These are phyloP conservation scores for Pedetes capensis DNA, from an alignment of 2,113 vertebrate species.

Conservation along the genomic window DNA sequence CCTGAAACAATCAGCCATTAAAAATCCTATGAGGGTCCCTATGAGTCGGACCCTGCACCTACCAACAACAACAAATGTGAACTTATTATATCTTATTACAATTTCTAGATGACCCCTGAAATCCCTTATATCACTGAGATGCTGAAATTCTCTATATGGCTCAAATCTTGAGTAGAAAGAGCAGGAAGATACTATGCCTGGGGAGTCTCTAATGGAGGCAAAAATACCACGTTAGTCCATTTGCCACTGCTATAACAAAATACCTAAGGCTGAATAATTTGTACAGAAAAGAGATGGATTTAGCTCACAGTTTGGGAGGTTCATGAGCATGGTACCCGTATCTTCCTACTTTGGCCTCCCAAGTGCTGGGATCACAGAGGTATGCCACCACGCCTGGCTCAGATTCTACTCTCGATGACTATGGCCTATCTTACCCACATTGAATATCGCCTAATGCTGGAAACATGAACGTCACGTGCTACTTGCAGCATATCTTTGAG, in stretches of 20 bases:
- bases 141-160: background rate
- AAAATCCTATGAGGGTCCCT: no score
- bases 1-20: no score
- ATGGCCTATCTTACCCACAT: background rate
- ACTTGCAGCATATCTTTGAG: background rate
- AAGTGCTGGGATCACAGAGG: no score
- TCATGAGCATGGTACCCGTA: background rate
- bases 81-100: background rate
- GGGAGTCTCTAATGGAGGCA: background rate
- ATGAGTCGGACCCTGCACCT: no score
- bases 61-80: no score
- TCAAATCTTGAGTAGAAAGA: background rate
- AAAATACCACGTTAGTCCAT: background rate
- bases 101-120: background rate
- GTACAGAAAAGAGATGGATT: background rate
- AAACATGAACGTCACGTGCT: background rate
- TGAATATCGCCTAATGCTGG: background rate
- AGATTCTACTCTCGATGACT: background rate
- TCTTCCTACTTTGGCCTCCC: no score
- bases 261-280: background rate
- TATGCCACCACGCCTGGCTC: no score
- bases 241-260: background rate
- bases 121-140: background rate
- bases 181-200: background rate
- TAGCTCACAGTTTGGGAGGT: background rate